Evolutionary conservation across 2,113 vertebrate genomes (phyloP).

Genomic region (Cervus canadensis): DNA sequence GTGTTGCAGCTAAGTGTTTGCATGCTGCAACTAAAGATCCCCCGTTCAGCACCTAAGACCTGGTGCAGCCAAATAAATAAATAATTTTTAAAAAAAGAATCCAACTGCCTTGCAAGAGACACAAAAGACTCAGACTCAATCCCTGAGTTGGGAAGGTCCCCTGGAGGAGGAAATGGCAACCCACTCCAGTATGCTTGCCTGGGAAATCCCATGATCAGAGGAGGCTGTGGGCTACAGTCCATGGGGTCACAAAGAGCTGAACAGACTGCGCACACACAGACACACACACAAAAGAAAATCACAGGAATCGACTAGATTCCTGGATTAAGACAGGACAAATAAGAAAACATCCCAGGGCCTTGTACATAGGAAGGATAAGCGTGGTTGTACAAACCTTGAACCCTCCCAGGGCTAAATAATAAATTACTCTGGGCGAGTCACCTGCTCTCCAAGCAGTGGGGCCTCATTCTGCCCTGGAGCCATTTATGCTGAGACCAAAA

Average conservation of each 20-base stretch:
- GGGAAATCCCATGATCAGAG: not conserved
- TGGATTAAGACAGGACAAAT: not conserved
- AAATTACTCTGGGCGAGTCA: not conserved
- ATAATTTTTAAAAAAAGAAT: not conserved
- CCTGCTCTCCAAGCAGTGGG: not conserved
- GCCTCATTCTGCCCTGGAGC: fast-evolving
- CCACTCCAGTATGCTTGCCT: not conserved
- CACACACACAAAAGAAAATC: not conserved
- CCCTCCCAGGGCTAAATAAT: not conserved
- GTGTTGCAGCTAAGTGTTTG: not conserved
- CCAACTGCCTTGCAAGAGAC: not conserved
- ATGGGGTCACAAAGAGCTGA: not conserved
- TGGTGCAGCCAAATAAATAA: not conserved
- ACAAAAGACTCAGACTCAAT: not conserved
- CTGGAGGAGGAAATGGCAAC: not conserved
- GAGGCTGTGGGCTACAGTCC: not conserved
- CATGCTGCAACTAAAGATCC: not conserved
- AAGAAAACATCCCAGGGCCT: fast-evolving
- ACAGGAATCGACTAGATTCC: too few relatives aligned
- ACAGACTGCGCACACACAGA: not conserved
- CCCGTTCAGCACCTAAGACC: not conserved
- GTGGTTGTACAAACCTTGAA: fast-evolving
- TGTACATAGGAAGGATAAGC: not conserved
- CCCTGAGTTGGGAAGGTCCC: not conserved
- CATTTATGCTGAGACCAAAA: not conserved